Evolutionary conservation across 1,140 invertebrate species (phyloP).

Genomic region (Bombus consobrinus): DNA sequence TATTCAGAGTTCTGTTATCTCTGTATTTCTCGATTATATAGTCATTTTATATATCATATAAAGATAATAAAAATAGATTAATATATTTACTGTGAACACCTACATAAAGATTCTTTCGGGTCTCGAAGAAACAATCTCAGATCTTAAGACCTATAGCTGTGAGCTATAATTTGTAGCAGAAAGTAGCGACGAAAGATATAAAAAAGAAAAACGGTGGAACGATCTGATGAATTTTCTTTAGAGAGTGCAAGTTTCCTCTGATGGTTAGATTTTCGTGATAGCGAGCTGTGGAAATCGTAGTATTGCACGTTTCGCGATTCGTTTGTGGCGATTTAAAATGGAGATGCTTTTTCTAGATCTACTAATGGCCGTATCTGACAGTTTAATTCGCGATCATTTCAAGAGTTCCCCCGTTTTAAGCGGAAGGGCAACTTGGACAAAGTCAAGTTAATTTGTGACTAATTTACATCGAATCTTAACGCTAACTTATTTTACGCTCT

Average conservation of each 20-base stretch:
- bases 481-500: background rate
- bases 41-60: background rate
- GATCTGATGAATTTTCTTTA: conserved; percentile 4
- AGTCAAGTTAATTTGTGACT: conserved; percentile 44
- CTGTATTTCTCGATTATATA: background rate
- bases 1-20: background rate
- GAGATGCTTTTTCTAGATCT: conserved; percentile 2
- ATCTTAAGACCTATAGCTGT: background rate
- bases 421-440: conserved; percentile 27
- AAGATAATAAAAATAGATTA: background rate
- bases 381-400: conserved; percentile 39
- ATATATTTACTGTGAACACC: background rate
- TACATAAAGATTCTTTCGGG: too few species aligned
- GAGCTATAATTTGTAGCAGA: background rate
- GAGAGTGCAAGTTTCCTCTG: background rate
- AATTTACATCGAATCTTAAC: conserved; percentile 34
- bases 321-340: background rate
- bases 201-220: too few species aligned
- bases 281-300: background rate
- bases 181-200: background rate
- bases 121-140: too few species aligned
- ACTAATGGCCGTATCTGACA: conserved; percentile 33
- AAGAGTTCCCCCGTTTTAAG: conserved; percentile 30
- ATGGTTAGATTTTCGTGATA: background rate
- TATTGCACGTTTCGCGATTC: background rate